Conservation (phyloP, 2,113 vertebrate genomes). For the Malurus cyaneus region DNA sequence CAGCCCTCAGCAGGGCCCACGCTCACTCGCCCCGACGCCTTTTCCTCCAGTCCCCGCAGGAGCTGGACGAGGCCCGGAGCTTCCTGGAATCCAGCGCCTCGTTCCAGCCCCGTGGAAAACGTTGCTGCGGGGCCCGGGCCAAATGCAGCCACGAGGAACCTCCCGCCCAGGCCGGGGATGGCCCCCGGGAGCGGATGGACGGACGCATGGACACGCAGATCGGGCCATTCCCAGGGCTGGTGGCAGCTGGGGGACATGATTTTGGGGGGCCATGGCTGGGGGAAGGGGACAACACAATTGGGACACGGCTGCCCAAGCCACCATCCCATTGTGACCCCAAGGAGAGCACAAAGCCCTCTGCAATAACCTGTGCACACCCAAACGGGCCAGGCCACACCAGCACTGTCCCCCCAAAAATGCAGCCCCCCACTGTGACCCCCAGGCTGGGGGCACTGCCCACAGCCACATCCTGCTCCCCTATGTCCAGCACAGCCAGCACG, state of each 20-base stretch:
- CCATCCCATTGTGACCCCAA: neutral
- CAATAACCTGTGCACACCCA: neutral
- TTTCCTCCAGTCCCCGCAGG: conserved; percentile 55
- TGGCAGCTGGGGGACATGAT: neutral
- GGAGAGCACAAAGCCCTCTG: neutral
- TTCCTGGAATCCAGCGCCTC: conserved; percentile 51
- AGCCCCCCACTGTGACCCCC: neutral
- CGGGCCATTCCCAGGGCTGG: neutral
- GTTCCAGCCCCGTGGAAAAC: conserved; percentile 48
- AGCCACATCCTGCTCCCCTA: neutral
- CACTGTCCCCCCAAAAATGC: neutral
- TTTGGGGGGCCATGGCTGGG: neutral
- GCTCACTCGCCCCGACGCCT: neutral
- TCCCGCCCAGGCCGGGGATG: conserved; percentile 1
- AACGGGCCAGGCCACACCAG: accelerated
- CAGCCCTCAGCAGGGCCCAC: neutral
- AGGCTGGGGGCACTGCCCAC: neutral
- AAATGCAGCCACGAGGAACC: conserved; percentile 44
- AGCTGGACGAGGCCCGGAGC: conserved; percentile 32
- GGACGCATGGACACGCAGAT: neutral
- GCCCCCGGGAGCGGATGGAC: neutral
- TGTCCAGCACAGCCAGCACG: neutral
- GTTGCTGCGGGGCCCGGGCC: conserved; percentile 8
- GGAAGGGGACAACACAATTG: neutral
- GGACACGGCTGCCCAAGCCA: neutral